Base-by-base conservation (phyloP, 1,140 invertebrate genomes). In the Ephestia elutella region DNA sequence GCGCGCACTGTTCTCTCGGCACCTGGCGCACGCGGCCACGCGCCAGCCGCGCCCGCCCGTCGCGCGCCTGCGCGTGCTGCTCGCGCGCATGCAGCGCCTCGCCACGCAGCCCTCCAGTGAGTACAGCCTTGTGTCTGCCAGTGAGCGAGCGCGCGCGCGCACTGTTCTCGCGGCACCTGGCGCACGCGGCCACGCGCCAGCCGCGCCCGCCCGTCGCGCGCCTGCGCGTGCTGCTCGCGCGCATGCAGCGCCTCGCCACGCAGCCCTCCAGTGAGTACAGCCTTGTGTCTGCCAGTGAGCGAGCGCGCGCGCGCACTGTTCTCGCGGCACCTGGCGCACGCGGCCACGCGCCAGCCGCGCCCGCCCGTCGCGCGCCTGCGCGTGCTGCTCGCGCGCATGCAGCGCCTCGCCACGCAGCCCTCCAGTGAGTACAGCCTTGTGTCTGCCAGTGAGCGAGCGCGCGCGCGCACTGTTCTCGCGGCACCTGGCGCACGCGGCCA, bases 41-140 rank as follows among this genome's bases (percentile, higher is more conserved):
- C 71, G 82, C 0, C 83, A 86, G 67, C 87, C 87, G 48, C 79
- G 86, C 7, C 75, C 82, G 62, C 85, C 87, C 21, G 87, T 89
- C 0, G 87, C 87, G 0, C 63, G 79, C 0, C 75, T 87, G 35
- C 77, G 85, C 7, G 80, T 80, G 0, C 57, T 86, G 54, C 74
- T 87, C 5, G 73, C 80, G 0, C 53, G 59, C 0, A 68, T 86
- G 61, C 73, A 83, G 56, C 70, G 71, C 4, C 62, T 79, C 20
- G 75, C 82, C 25, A 65, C 71, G 1, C 70, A 80, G n/a, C 74
- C 82, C 2, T 64, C 70, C 10, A 73, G 81, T 83, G 32, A 59
- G 50, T 65, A n/a, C n/a, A n/a, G n/a, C n/a, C n/a, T n/a, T n/a
- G n/a, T n/a, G n/a, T n/a, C n/a, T n/a, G n/a, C n/a, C n/a, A n/a